Evolutionary conservation across 2,113 vertebrate genomes (phyloP).

Genomic region (Nycticebus coucang): DNA sequence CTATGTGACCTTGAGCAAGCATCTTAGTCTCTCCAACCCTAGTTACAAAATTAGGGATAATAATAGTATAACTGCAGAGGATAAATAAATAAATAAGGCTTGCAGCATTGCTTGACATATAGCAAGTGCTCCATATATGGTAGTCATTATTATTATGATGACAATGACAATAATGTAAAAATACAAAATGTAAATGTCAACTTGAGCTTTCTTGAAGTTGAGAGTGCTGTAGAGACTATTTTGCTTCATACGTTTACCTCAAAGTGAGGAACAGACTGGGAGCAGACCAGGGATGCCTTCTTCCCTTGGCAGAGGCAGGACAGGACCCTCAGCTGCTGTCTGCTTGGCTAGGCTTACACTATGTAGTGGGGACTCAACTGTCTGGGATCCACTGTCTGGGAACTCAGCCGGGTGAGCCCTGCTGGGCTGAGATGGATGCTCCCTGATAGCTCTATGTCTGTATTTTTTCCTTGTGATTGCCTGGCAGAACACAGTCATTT

Average conservation of each 20-base stretch:
- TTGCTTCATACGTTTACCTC: neutral
- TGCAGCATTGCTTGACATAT: neutral
- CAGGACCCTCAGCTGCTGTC: neutral
- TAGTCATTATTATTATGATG: neutral
- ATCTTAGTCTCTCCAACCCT: conserved; percentile 1
- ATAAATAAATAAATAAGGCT: neutral
- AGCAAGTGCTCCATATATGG: neutral
- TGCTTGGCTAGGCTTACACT: neutral
- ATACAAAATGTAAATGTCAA: neutral
- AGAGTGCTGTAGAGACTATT: neutral
- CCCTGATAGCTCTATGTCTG: conserved; percentile 75
- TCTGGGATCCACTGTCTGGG: conserved; percentile 63
- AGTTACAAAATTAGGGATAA: neutral
- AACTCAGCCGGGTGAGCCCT: conserved; percentile 52
- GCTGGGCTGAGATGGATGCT: conserved; percentile 72
- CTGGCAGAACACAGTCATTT: conserved; percentile 81
- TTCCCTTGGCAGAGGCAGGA: neutral
- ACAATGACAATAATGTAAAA: neutral
- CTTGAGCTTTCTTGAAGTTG: neutral
- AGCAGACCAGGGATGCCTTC: neutral
- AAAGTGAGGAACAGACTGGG: neutral
- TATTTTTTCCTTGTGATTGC: conserved; percentile 79
- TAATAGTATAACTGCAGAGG: neutral
- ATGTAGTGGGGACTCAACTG: neutral
- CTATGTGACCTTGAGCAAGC: conserved; percentile 14